Conservation (phyloP, 2,113 vertebrate species). For the Phylloscopus trochiloides region DNA sequence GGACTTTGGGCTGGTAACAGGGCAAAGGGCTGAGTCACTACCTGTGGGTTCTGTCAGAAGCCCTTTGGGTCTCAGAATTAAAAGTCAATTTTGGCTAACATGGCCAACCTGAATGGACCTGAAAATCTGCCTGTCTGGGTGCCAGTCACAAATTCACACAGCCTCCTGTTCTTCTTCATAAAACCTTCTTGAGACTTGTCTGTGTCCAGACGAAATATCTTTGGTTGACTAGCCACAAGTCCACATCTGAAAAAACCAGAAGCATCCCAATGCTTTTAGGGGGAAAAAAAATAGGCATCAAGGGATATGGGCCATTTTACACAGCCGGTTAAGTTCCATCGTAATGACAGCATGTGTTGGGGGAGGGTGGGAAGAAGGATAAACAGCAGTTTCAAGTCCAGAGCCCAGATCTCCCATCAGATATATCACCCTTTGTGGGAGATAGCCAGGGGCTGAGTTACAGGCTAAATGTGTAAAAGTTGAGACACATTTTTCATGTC, state of each 20-base stretch:
- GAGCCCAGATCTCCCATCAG: background rate
- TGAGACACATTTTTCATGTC: conserved; percentile 12
- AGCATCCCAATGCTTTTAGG: background rate
- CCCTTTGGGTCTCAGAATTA: background rate
- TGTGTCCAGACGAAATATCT: background rate
- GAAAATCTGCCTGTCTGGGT: background rate
- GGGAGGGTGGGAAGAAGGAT: background rate
- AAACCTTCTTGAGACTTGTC: background rate
- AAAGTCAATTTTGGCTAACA: background rate
- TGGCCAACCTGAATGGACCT: background rate
- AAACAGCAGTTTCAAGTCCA: conserved; percentile 2
- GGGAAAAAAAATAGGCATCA: accelerated
- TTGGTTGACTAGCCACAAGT: background rate
- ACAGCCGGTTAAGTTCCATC: background rate
- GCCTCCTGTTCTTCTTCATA: background rate
- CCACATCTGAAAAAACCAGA: background rate
- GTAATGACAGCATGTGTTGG: background rate
- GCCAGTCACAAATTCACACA: background rate
- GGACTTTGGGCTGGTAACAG: background rate
- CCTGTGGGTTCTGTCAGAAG: background rate
- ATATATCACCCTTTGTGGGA: background rate
- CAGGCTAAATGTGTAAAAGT: background rate
- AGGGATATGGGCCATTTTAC: background rate
- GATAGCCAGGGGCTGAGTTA: background rate
- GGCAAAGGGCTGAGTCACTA: background rate